Percentiles rank a stretch among this genome's conserved stretches.
phyloP scores from a whole-genome alignment of 2,888 invertebrate species.

The Nemurella pictetii region DNA sequence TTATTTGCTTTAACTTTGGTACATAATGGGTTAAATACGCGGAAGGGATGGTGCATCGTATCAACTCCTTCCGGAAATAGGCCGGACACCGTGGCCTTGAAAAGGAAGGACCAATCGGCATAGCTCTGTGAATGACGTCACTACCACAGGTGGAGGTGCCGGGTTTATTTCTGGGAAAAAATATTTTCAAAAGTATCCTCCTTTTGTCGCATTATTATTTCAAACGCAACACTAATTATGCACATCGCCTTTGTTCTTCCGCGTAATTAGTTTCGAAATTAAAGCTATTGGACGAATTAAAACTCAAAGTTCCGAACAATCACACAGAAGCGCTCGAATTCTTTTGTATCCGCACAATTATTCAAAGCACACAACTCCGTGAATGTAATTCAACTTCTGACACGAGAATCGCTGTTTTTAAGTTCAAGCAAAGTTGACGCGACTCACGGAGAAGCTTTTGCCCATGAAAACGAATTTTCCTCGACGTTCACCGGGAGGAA shows the following conservation, averaged over 20 bases:
- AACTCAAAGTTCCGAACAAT: not conserved
- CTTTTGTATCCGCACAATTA: not conserved
- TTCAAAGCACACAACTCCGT: not conserved
- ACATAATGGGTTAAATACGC: too few species aligned
- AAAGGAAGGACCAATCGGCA: too few species aligned
- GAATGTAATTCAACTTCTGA: not conserved
- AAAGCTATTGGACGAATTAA: not conserved
- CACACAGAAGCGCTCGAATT: not conserved
- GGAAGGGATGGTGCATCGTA: too few species aligned
- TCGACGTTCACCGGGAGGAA: not conserved
- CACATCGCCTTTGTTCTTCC: not conserved
- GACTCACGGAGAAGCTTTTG: not conserved
- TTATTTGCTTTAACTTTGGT: too few species aligned
- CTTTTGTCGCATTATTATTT: not conserved
- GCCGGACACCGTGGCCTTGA: too few species aligned
- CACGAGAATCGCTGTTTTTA: not conserved
- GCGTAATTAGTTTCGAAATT: not conserved
- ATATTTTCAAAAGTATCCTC: not conserved
- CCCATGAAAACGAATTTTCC: not conserved
- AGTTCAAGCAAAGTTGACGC: not conserved
- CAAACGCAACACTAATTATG: not conserved
- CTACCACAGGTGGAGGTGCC: not conserved
- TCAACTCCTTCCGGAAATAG: too few species aligned
- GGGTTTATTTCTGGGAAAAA: not conserved
- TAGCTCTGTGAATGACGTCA: too few species aligned